These are phyloP conservation scores for Lagopus leucura DNA, from an alignment of 2,113 vertebrate genomes.

Conservation along the genomic window DNA sequence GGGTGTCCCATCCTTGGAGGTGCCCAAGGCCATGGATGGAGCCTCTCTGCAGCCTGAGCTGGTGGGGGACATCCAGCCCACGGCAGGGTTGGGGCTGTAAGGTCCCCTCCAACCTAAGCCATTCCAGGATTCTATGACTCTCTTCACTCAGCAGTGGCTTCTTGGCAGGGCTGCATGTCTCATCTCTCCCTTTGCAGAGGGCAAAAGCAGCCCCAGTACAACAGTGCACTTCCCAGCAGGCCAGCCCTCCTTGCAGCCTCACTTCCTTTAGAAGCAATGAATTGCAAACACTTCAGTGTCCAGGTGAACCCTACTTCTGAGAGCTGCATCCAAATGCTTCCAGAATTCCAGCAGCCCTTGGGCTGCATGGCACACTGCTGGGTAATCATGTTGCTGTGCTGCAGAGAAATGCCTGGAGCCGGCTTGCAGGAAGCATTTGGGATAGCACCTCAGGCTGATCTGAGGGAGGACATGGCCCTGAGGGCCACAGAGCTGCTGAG, in stretches of 20 bases:
- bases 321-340: background rate
- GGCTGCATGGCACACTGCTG: background rate
- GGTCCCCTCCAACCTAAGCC: no score
- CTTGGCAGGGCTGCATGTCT: background rate
- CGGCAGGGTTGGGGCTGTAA: no score
- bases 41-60: no score
- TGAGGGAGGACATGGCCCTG: background rate
- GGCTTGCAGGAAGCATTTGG: no score
- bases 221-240: rapidly evolving
- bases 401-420: background rate
- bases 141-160: background rate
- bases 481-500: background rate
- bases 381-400: background rate
- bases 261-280: background rate
- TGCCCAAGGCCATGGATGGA: no score
- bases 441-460: background rate
- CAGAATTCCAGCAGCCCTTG: background rate
- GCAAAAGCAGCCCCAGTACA: background rate
- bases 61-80: no score
- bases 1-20: no score
- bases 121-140: no score
- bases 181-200: background rate
- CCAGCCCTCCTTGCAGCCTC: background rate
- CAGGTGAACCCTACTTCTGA: background rate
- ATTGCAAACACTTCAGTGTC: background rate